Percentiles rank a stretch among this genome's conserved stretches.
phyloP scores from a whole-genome alignment of 2,797 vertebrate species.

The Periophthalmus magnuspinnatus region DNA sequence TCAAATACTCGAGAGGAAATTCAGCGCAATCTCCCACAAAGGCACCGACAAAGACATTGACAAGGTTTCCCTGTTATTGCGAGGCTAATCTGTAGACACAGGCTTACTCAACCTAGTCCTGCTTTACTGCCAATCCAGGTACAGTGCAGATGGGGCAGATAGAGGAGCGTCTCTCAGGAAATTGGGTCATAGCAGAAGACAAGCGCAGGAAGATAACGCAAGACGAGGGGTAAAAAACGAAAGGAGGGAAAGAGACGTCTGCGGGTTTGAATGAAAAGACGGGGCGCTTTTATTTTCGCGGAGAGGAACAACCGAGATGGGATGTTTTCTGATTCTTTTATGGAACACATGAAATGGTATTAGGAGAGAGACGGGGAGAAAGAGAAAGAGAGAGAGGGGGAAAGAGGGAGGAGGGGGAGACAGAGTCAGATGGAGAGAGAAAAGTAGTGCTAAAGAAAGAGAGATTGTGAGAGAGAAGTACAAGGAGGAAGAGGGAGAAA shows the following conservation, averaged over 20 bases:
- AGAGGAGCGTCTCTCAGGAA: slow-evolving; percentile 23
- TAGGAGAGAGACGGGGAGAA: slow-evolving; percentile 37
- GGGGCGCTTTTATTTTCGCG: slow-evolving; percentile 43
- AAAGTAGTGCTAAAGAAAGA: too few relatives aligned
- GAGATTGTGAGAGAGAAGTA: too few relatives aligned
- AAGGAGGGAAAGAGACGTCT: neutral
- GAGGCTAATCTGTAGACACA: slow-evolving; percentile 5
- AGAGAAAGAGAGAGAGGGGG: too few relatives aligned
- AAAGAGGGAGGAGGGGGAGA: slow-evolving; percentile 19
- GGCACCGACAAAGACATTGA: neutral
- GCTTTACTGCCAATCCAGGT: slow-evolving; percentile 10
- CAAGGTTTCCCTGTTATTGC: slow-evolving; percentile 3
- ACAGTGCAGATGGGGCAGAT: neutral
- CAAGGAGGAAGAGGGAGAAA: too few relatives aligned
- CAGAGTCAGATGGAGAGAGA: too few relatives aligned
- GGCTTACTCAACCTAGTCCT: slow-evolving; percentile 3
- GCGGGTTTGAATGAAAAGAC: slow-evolving; percentile 45
- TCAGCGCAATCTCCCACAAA: neutral
- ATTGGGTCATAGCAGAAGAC: slow-evolving; percentile 43
- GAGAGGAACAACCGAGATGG: slow-evolving; percentile 42
- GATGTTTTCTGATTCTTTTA: slow-evolving; percentile 50
- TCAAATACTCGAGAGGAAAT: neutral
- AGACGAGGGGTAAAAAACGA: slow-evolving; percentile 17
- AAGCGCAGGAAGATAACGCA: slow-evolving; percentile 14
- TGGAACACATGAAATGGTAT: slow-evolving; percentile 54